Base-by-base conservation (phyloP, 2,888 invertebrate genomes). In the Lydus trimaculatus region DNA sequence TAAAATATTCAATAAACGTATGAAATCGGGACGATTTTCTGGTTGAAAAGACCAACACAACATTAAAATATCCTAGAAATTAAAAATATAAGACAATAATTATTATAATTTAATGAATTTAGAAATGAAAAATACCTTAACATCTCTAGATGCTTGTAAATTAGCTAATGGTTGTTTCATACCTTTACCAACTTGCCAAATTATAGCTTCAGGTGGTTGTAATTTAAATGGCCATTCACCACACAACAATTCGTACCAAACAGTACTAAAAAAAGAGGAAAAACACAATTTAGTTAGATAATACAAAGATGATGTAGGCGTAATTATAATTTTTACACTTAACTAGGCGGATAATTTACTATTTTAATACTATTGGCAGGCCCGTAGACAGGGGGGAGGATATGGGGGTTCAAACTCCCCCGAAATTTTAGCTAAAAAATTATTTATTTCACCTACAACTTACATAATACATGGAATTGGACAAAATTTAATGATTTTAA, bases 111-210 rank as follows among this genome's bases (percentile, higher is more conserved):
- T 67, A 72, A 61, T n/a, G 31, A 63, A 63, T 58, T 48, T 13
- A 13, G 9, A n/a, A 31, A 36, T 31, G 0, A 28, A n/a, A 75
- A 80, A 81, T 87, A 96, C 97, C 91, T 98, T 99, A 73, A 98
- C 96, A 86, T 99, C 99, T 72, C 95, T 91, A 17, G 97, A 96
- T 61, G 97, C 96, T 85, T 96, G 96, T 78, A 99, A 90, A 87
- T 95, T 96, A 66, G 96, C 95, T 69, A 99, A 88, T 31, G 98
- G 93, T 85, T 97, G 98, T 82, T 98, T 98, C 88, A 97, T 94
- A 66, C 99, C 99, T 81, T 94, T 94, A 6, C 99, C 99, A 61
- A 98, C 97, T 84, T 97, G 97, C 97, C 97, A 99, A 80, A 99
- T 98, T 71, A 99, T 93, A 2, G 97, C 92, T 85, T 99, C 98